A percentile compares a stretch with the other conserved stretches of the same genome.
phyloP scores from a whole-genome alignment of 2,888 invertebrate species.

The Caenorhabditis wallacei region DNA sequence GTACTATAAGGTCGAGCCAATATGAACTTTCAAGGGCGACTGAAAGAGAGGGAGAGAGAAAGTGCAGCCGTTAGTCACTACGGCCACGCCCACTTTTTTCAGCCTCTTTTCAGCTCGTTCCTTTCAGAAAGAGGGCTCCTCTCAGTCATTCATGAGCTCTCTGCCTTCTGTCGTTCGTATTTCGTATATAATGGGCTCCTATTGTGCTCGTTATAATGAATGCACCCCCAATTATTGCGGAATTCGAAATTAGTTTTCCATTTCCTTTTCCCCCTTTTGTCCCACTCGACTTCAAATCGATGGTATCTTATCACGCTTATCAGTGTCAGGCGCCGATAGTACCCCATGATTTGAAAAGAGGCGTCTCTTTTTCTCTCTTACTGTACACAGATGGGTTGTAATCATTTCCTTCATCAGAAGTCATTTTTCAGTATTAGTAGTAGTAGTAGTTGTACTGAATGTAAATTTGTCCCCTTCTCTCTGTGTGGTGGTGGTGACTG shows the following conservation, averaged over 20 bases:
- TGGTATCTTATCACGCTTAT: conserved; percentile 63
- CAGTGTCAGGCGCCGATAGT: conserved; percentile 50
- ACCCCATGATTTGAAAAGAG: conserved; percentile 42
- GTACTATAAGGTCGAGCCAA: conserved; percentile 59
- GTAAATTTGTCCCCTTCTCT: conserved; percentile 55
- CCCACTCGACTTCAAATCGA: conserved; percentile 19
- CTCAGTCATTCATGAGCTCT: conserved; percentile 17
- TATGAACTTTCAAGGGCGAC: conserved; percentile 53
- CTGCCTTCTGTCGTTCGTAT: conserved; percentile 14
- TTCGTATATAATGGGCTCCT: conserved; percentile 17
- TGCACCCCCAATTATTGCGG: conserved; percentile 12
- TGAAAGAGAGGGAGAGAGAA: conserved; percentile 30
- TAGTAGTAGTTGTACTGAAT: conserved; percentile 20
- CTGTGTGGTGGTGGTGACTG: not conserved
- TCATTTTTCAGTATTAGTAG: conserved; percentile 25
- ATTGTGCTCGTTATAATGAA: not conserved
- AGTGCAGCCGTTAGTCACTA: conserved; percentile 50
- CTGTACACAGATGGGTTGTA: conserved; percentile 7
- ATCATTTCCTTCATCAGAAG: conserved; percentile 14
- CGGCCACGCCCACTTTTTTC: conserved; percentile 17
- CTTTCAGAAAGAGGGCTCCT: not conserved
- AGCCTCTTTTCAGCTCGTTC: conserved; percentile 11
- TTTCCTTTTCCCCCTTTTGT: conserved; percentile 5
- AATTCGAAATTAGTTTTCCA: conserved; percentile 25
- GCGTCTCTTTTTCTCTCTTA: conserved; percentile 22